Conservation (phyloP, 2,797 vertebrate genomes). For the Iguana delicatissima region DNA sequence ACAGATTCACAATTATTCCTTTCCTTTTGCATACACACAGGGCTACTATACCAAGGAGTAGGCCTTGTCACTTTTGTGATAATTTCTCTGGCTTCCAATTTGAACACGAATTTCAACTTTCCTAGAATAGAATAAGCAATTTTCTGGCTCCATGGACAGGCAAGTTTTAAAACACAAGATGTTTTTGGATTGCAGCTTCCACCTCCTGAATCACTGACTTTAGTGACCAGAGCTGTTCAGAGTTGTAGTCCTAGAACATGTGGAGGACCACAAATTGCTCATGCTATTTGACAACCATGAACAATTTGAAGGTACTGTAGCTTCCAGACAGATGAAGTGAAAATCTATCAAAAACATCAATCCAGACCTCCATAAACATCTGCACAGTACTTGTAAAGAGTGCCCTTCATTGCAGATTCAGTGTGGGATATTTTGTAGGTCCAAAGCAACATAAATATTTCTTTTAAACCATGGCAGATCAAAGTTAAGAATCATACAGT, state of each 20-base stretch:
- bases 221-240: too few relatives aligned
- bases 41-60: background rate
- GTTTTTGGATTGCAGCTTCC: too few relatives aligned
- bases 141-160: background rate
- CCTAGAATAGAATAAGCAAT: background rate
- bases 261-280: background rate
- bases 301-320: background rate
- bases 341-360: background rate
- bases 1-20: background rate
- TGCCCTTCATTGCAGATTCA: background rate
- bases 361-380: background rate
- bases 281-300: background rate
- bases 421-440: background rate
- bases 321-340: background rate
- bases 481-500: background rate
- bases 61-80: background rate
- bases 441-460: background rate
- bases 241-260: background rate
- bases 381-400: background rate
- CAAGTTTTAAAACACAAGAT: too few relatives aligned
- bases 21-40: background rate
- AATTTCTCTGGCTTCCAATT: background rate
- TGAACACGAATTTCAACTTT: background rate
- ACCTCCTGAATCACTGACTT: too few relatives aligned
- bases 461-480: background rate